Evolutionary conservation across 2,888 invertebrate species (phyloP).

Genomic region (Zaprionus bogoriensis): DNA sequence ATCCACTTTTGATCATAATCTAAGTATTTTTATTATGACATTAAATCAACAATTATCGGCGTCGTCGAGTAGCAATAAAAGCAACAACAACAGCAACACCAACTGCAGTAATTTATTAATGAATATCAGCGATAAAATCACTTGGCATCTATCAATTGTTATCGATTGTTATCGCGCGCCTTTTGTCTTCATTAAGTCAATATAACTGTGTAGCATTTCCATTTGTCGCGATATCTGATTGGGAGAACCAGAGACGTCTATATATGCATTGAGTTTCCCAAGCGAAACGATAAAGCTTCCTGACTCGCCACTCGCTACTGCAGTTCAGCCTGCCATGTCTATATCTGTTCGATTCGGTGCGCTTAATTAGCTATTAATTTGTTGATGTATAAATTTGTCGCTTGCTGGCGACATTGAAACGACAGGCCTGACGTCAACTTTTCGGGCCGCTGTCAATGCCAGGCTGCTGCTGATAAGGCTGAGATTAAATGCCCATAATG

Average conservation of each 20-base stretch:
- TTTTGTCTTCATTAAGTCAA: background rate
- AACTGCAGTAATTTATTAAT: conserved; percentile 2
- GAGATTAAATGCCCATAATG: background rate
- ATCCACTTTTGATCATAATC: background rate
- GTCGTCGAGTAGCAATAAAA: conserved; percentile 7
- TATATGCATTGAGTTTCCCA: too few species aligned
- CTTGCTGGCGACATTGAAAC: conserved; percentile 38
- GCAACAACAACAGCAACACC: conserved; percentile 5
- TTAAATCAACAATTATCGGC: conserved; percentile 24
- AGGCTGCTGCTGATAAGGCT: conserved; percentile 36
- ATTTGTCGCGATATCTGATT: too few species aligned
- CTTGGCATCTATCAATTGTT: background rate
- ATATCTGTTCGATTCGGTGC: background rate
- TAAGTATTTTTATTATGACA: conserved; percentile 4
- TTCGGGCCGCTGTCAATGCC: conserved; percentile 21
- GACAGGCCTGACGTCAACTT: conserved; percentile 37
- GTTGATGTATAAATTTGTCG: conserved; percentile 33
- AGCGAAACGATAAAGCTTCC: background rate
- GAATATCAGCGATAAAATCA: conserved; percentile 8
- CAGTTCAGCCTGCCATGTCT: conserved; percentile 9
- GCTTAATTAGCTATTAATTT: conserved; percentile 30
- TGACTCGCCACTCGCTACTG: background rate
- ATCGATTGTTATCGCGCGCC: background rate
- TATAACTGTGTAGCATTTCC: too few species aligned
- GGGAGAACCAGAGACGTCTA: too few species aligned